These are phyloP conservation scores for Saimiri boliviensis DNA, from an alignment of 2,113 vertebrate genomes.

Conservation along the genomic window DNA sequence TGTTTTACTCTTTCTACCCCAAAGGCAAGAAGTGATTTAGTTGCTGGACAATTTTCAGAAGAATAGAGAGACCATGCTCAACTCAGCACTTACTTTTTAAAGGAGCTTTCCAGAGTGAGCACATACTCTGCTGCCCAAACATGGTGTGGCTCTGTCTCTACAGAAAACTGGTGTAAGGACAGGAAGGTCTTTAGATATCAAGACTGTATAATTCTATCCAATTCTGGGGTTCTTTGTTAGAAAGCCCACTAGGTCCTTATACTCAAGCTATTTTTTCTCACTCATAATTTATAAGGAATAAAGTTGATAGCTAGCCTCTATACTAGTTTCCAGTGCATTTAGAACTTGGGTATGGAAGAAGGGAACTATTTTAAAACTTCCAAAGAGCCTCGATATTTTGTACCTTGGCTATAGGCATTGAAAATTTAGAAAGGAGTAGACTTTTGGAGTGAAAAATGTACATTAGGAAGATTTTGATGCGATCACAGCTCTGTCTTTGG, in stretches of 20 bases:
- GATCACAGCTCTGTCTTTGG: not conserved
- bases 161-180: not conserved
- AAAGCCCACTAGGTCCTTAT: not conserved
- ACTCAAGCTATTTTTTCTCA: not conserved
- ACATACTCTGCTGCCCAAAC: fast-evolving
- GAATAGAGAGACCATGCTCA: not conserved
- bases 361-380: not conserved
- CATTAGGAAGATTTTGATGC: not conserved
- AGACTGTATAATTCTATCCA: not conserved
- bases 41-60: not conserved
- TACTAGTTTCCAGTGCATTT: not conserved
- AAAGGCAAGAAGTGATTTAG: not conserved
- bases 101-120: not conserved
- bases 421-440: not conserved
- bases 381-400: not conserved
- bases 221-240: not conserved
- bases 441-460: not conserved
- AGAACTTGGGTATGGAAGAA: not conserved
- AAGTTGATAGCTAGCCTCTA: not conserved
- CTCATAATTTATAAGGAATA: not conserved
- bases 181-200: not conserved
- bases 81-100: not conserved
- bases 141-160: not conserved
- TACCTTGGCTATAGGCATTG: not conserved
- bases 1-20: not conserved